Conservation (phyloP, 2,797 vertebrate genomes). For the Phalloptychus januarius region DNA sequence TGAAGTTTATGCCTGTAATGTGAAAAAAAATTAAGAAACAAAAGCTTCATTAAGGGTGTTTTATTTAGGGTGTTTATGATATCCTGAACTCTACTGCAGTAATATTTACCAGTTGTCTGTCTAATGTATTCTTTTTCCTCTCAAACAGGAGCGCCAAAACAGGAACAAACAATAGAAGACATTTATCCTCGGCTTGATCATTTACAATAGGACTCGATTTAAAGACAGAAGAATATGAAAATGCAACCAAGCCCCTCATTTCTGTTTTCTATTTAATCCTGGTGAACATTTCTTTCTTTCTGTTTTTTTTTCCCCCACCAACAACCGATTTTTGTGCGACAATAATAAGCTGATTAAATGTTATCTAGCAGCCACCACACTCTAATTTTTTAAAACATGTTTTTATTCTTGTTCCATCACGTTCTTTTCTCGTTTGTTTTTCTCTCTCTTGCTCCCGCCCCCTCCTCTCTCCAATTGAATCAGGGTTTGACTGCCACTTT, state of each 20-base stretch:
- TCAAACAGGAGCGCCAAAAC: constrained; percentile 92
- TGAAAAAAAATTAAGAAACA: neutral
- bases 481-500: constrained; percentile 82
- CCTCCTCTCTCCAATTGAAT: constrained; percentile 78
- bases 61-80: neutral
- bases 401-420: constrained; percentile 64
- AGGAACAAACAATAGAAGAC: constrained; percentile 92
- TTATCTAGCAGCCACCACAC: constrained; percentile 74
- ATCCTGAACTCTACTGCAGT: constrained; percentile 1
- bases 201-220: constrained; percentile 84
- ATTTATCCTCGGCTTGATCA: constrained; percentile 83
- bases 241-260: constrained; percentile 76
- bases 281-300: constrained; percentile 70
- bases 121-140: constrained; percentile 15
- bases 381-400: constrained; percentile 40
- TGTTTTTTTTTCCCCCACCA: constrained; percentile 76
- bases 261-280: constrained; percentile 76
- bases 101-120: constrained; percentile 11
- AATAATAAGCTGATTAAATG: constrained; percentile 86
- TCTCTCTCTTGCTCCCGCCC: constrained; percentile 69
- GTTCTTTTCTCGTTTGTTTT: constrained; percentile 74
- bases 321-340: constrained; percentile 85
- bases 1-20: neutral
- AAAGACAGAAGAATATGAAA: constrained; percentile 82
- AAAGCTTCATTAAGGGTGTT: neutral